Evolutionary conservation across 2,113 vertebrate species (phyloP).

Genomic region (Plectropomus leopardus): DNA sequence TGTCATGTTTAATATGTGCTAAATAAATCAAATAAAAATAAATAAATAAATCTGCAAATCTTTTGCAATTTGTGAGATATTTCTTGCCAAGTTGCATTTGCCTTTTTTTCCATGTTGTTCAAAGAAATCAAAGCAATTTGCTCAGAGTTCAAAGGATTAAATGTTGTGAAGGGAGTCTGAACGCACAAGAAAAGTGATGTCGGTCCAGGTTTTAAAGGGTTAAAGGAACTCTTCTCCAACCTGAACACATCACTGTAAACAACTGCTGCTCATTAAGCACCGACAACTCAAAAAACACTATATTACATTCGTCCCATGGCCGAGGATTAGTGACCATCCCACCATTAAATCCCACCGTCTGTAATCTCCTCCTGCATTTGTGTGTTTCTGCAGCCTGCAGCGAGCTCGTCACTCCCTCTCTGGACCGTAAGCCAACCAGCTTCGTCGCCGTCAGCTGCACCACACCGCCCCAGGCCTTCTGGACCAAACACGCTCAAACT

Average conservation of each 20-base stretch:
- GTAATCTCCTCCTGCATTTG: conserved; percentile 59
- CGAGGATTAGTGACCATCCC: conserved; percentile 49
- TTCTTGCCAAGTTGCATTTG: too few species aligned
- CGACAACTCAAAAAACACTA: conserved; percentile 27
- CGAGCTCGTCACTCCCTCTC: conserved; percentile 93
- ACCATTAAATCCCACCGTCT: conserved; percentile 51
- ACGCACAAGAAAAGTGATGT: too few species aligned
- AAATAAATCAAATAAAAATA: too few species aligned
- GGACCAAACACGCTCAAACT: conserved; percentile 98
- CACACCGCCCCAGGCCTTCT: conserved; percentile 99
- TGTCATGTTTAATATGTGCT: too few species aligned
- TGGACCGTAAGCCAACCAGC: conserved; percentile 97
- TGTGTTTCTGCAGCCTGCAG: conserved; percentile 90
- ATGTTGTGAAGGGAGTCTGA: too few species aligned
- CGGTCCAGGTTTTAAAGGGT: too few species aligned
- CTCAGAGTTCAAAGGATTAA: too few species aligned
- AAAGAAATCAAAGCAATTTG: too few species aligned
- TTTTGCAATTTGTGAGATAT: too few species aligned
- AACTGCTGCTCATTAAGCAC: conserved; percentile 2
- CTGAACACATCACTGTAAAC: neutral
- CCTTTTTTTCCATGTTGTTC: too few species aligned
- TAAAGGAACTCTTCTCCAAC: too few species aligned
- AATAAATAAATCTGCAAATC: too few species aligned
- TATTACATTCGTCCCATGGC: neutral
- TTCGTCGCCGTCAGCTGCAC: conserved; percentile 98